Percentiles rank a stretch among this genome's conserved stretches.
phyloP scores from a whole-genome alignment of 2,797 vertebrate genomes.

The Ptychadena robeensis region DNA sequence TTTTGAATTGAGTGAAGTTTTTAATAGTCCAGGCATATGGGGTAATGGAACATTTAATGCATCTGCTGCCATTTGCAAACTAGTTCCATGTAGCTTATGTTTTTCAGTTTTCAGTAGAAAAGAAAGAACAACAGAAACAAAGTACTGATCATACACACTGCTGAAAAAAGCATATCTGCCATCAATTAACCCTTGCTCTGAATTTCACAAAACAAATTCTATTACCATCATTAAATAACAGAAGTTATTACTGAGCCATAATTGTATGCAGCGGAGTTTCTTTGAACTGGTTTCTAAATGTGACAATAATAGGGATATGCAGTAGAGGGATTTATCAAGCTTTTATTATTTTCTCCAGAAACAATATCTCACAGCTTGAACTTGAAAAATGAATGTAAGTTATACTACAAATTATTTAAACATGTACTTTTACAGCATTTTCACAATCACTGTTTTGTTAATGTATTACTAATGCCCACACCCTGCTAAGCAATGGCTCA shows the following conservation, averaged over 20 bases:
- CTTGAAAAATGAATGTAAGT: slow-evolving; percentile 25
- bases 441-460: slow-evolving; percentile 17
- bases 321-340: background rate
- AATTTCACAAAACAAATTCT: background rate
- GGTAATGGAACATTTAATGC: too few relatives aligned
- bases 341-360: slow-evolving; percentile 18
- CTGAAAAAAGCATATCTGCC: too few relatives aligned
- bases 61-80: too few relatives aligned
- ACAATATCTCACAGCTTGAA: slow-evolving; percentile 33
- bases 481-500: slow-evolving; percentile 13
- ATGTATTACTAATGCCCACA: slow-evolving; percentile 15
- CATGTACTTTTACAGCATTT: slow-evolving; percentile 11
- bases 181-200: too few relatives aligned
- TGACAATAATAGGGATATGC: slow-evolving; percentile 17
- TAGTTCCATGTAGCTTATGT: too few relatives aligned
- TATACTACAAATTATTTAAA: slow-evolving; percentile 27
- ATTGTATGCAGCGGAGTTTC: slow-evolving; percentile 9
- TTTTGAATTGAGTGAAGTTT: too few relatives aligned
- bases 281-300: slow-evolving; percentile 38
- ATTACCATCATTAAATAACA: slow-evolving; percentile 13
- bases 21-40: too few relatives aligned
- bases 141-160: too few relatives aligned
- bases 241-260: slow-evolving; percentile 14
- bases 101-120: too few relatives aligned
- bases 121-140: too few relatives aligned